Evolutionary conservation across 2,113 vertebrate genomes (phyloP).

Genomic region (Embiotoca jacksoni): DNA sequence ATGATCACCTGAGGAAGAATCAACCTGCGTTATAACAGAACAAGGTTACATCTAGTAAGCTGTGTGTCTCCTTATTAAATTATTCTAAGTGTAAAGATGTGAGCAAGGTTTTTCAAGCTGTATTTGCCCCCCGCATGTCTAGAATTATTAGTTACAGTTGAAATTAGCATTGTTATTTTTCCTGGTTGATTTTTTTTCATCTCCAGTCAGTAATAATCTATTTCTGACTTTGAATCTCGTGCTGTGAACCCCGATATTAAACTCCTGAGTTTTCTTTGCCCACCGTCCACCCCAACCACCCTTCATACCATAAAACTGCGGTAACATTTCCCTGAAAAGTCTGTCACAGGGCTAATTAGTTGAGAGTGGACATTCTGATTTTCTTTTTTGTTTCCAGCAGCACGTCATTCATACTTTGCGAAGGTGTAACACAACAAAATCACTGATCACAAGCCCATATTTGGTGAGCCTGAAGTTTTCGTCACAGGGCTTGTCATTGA

Average conservation of each 20-base stretch:
- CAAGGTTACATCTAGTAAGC: neutral
- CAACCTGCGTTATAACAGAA: too few relatives aligned
- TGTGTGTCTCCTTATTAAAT: neutral
- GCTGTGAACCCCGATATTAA: too few relatives aligned
- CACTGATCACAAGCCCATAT: slow-evolving; percentile 43
- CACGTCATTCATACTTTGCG: slow-evolving; percentile 15
- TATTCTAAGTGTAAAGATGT: neutral
- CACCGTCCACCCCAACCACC: neutral
- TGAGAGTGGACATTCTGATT: neutral
- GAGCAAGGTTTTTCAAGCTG: neutral
- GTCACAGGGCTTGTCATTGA: slow-evolving; percentile 15
- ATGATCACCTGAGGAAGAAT: neutral
- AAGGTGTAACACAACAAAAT: slow-evolving; percentile 16
- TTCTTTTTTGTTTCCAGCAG: neutral
- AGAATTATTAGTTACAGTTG: too few relatives aligned
- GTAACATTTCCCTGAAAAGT: neutral
- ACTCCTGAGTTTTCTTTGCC: neutral
- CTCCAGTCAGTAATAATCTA: too few relatives aligned
- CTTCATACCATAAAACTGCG: neutral
- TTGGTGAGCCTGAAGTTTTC: slow-evolving; percentile 31
- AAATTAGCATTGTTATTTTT: too few relatives aligned
- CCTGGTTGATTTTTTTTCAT: too few relatives aligned
- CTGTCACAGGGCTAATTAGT: neutral
- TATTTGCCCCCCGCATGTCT: too few relatives aligned
- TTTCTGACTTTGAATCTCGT: too few relatives aligned